phyloP scores from a whole-genome alignment of 53 echinoderm and acorn worm species.

The Temnopleurus reevesii region DNA sequence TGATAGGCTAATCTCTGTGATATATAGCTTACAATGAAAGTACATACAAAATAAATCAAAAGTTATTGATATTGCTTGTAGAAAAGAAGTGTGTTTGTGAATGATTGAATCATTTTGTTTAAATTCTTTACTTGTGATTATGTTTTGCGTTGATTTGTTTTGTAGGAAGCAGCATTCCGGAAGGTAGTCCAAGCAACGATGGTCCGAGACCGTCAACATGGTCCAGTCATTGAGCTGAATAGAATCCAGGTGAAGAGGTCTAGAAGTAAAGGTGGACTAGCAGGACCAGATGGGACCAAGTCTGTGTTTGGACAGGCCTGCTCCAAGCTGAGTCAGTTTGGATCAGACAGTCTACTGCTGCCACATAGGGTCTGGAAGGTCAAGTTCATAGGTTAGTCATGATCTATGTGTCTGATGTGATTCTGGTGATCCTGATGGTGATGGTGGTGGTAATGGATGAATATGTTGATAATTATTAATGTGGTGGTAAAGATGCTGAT shows the following conservation, averaged over 20 bases:
- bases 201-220: conserved; percentile 94
- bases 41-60: no score
- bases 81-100: no score
- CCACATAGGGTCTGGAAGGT: conserved; percentile 99
- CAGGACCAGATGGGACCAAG: conserved; percentile 98
- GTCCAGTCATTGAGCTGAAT: conserved; percentile 91
- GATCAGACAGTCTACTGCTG: conserved; percentile 81
- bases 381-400: conserved; percentile 96
- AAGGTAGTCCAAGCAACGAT: conserved; percentile 97
- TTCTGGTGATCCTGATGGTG: no score
- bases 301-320: conserved; percentile 98
- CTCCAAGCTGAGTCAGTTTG: conserved; percentile 92
- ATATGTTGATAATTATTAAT: no score
- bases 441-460: no score
- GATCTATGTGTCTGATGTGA: background rate
- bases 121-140: no score
- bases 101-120: no score
- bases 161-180: conserved; percentile 95
- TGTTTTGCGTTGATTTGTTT: background rate
- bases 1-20: no score
- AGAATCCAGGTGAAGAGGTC: conserved; percentile 98
- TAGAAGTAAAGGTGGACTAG: conserved; percentile 94
- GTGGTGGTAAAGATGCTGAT: no score
- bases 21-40: no score
- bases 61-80: no score